A percentile compares a stretch with the other conserved stretches of the same genome.
Evolutionary conservation across 2,797 vertebrate genomes (phyloP).

Genomic region (Agapornis canus): DNA sequence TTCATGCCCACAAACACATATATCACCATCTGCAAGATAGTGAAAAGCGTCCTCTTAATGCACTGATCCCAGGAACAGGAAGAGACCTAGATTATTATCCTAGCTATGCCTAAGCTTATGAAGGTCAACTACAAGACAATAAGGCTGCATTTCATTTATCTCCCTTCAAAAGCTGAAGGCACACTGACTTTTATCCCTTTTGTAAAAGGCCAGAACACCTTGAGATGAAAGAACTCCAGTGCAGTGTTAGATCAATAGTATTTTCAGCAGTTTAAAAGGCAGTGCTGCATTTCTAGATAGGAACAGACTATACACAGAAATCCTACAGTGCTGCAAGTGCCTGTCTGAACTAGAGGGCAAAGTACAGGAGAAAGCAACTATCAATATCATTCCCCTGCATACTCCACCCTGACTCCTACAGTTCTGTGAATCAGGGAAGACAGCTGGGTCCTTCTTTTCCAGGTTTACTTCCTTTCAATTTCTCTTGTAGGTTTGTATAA

Average conservation of each 20-base stretch:
- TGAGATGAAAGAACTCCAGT: background rate
- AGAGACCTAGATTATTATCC: background rate
- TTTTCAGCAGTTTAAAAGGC: background rate
- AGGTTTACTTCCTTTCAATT: background rate
- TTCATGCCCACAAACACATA: background rate
- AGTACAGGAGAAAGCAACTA: background rate
- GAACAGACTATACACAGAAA: background rate
- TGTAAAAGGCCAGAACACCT: background rate
- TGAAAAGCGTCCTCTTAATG: background rate
- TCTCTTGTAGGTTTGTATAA: background rate
- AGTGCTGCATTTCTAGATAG: background rate
- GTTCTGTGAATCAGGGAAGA: background rate
- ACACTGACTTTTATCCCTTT: background rate
- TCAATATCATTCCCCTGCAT: background rate
- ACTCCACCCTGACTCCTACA: fast-evolving
- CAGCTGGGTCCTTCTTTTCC: background rate
- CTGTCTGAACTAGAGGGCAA: background rate
- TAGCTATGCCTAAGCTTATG: background rate
- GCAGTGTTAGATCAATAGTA: background rate
- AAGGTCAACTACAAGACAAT: background rate
- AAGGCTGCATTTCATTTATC: background rate
- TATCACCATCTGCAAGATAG: background rate
- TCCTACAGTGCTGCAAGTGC: background rate
- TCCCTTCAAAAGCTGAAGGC: background rate
- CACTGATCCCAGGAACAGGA: background rate